These are phyloP conservation scores for Drosophila parthenogenetica DNA, from an alignment of 2,888 invertebrate genomes.

Conservation along the genomic window DNA sequence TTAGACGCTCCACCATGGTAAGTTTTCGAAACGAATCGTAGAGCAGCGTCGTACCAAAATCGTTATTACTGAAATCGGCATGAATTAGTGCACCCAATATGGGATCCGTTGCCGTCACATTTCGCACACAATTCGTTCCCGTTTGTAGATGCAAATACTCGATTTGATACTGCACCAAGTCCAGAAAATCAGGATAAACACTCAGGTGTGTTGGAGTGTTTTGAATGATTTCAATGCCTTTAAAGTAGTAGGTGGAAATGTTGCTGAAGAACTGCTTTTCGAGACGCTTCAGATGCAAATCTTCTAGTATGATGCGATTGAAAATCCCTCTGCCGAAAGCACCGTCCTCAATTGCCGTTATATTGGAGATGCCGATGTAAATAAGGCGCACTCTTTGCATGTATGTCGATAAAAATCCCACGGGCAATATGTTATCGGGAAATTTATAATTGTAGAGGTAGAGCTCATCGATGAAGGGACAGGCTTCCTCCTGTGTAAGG, in stretches of 20 bases:
- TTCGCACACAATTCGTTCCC: constrained; percentile 59
- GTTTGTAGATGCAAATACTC: constrained; percentile 62
- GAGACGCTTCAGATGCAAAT: constrained; percentile 55
- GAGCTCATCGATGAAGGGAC: constrained; percentile 64
- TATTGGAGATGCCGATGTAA: constrained; percentile 64
- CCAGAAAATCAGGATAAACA: constrained; percentile 64
- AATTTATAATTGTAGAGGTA: constrained; percentile 74
- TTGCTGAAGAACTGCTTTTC: constrained; percentile 60
- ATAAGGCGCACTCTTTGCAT: constrained; percentile 47
- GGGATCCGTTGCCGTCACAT: constrained; percentile 62
- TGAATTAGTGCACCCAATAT: constrained; percentile 62
- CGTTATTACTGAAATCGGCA: constrained; percentile 76
- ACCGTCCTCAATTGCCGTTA: constrained; percentile 60
- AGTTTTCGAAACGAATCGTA: constrained; percentile 62
- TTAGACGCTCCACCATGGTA: constrained; percentile 69
- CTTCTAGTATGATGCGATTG: constrained; percentile 61
- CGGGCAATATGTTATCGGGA: constrained; percentile 45
- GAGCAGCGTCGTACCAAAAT: constrained; percentile 55
- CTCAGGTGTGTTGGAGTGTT: constrained; percentile 30
- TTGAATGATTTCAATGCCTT: constrained; percentile 64
- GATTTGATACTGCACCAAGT: constrained; percentile 69
- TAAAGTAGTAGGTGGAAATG: constrained; percentile 46
- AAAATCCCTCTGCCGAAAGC: constrained; percentile 71
- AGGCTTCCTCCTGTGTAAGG: constrained; percentile 21
- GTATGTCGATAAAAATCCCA: constrained; percentile 69